Evolutionary conservation across 2,888 invertebrate species (phyloP).

Genomic region (Brachypalpus laphriformis): DNA sequence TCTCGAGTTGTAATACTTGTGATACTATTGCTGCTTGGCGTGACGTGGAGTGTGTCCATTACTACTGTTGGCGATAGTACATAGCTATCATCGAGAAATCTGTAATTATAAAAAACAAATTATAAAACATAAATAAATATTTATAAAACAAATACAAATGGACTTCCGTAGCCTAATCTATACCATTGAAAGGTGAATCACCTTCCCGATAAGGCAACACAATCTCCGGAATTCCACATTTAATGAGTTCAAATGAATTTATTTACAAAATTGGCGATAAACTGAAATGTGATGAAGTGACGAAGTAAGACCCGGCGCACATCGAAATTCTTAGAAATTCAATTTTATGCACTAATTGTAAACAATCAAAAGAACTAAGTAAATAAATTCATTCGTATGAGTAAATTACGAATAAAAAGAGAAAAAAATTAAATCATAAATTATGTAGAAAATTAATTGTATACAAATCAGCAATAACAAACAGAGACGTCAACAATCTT

Average conservation of each 20-base stretch:
- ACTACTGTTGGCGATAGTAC: slow-evolving; percentile 59
- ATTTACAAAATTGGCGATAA: slow-evolving; percentile 12
- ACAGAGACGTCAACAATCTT: background rate
- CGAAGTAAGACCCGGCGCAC: background rate
- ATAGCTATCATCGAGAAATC: slow-evolving; percentile 53
- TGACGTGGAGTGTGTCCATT: slow-evolving; percentile 77
- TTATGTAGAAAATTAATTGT: background rate
- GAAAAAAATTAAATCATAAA: background rate
- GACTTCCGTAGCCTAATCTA: slow-evolving; percentile 33
- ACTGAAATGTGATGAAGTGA: background rate
- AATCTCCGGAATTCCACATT: slow-evolving; percentile 5
- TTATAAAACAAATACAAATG: slow-evolving; percentile 19
- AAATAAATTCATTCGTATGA: slow-evolving; percentile 28
- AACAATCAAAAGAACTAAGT: slow-evolving; percentile 31
- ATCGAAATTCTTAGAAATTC: slow-evolving; percentile 3
- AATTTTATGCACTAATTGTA: slow-evolving; percentile 17
- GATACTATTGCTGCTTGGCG: slow-evolving; percentile 76
- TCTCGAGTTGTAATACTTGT: slow-evolving; percentile 55
- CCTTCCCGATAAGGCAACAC: slow-evolving; percentile 27
- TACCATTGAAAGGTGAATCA: slow-evolving; percentile 44
- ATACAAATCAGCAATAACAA: background rate
- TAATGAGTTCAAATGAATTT: slow-evolving; percentile 14
- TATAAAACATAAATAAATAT: background rate
- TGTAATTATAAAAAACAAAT: slow-evolving; percentile 53
- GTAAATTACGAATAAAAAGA: slow-evolving; percentile 21